These are phyloP conservation scores for Melinaea menophilus DNA, from an alignment of 2,888 invertebrate genomes.

Conservation along the genomic window DNA sequence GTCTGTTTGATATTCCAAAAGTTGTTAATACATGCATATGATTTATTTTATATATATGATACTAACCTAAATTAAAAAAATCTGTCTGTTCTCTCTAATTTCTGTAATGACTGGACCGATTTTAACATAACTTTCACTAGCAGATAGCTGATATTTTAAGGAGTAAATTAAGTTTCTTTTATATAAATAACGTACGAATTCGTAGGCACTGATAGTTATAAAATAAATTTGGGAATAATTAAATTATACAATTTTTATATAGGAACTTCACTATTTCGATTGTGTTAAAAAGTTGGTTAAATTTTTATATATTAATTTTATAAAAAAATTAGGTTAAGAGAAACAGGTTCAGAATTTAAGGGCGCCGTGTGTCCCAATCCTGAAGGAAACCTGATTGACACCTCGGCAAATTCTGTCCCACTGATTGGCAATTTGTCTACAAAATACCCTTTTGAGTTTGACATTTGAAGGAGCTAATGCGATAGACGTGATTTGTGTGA, in stretches of 20 bases:
- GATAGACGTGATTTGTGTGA: slow-evolving; percentile 2
- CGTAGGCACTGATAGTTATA: too few relatives aligned
- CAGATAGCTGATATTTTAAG: too few relatives aligned
- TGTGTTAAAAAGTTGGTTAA: slow-evolving; percentile 23
- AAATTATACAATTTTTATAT: not conserved
- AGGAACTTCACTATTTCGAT: slow-evolving; percentile 4
- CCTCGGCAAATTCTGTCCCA: slow-evolving; percentile 9
- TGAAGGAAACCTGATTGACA: slow-evolving; percentile 14
- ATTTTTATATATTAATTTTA: slow-evolving; percentile 19
- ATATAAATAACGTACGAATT: too few relatives aligned
- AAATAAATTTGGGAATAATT: too few relatives aligned
- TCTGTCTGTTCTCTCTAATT: too few relatives aligned
- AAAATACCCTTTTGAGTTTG: slow-evolving; percentile 7
- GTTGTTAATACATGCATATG: too few relatives aligned
- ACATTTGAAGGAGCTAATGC: slow-evolving; percentile 5
- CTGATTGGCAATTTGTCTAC: slow-evolving; percentile 13
- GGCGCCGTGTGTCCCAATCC: slow-evolving; percentile 18
- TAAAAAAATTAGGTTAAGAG: slow-evolving; percentile 21
- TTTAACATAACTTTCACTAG: too few relatives aligned
- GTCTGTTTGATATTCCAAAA: too few relatives aligned
- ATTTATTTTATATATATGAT: too few relatives aligned
- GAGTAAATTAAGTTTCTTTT: too few relatives aligned
- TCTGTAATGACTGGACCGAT: too few relatives aligned
- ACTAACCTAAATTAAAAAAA: too few relatives aligned
- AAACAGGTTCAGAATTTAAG: slow-evolving; percentile 15